Evolutionary conservation across 2,113 vertebrate species (phyloP).

Genomic region (Indicator indicator): DNA sequence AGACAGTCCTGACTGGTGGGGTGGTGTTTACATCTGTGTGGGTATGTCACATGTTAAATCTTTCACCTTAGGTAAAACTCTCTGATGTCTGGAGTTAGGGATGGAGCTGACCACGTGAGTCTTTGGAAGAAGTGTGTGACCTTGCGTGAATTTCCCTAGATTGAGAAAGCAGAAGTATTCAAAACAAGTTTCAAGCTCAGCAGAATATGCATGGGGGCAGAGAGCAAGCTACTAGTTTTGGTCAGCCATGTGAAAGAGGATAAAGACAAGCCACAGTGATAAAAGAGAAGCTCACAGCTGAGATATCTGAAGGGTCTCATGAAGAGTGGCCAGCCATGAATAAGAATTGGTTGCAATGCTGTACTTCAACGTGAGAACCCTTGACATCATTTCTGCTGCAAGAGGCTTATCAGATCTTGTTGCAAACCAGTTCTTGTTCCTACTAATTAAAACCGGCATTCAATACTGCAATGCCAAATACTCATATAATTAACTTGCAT

Average conservation of each 20-base stretch:
- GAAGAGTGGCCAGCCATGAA: background rate
- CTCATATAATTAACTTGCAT: conserved; percentile 3
- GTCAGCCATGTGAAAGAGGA: background rate
- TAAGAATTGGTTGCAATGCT: background rate
- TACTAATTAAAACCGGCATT: conserved; percentile 37
- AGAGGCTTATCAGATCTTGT: background rate
- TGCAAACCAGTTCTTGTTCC: background rate
- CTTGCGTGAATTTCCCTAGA: background rate
- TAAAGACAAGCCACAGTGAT: background rate
- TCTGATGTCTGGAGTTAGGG: background rate
- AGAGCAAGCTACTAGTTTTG: background rate
- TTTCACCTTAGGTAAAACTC: background rate
- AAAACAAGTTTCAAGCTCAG: background rate
- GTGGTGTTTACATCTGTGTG: background rate
- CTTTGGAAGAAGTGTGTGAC: background rate
- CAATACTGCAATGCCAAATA: background rate
- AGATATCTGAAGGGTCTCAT: background rate
- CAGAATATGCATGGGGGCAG: background rate
- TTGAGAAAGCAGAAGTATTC: background rate
- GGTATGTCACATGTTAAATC: background rate
- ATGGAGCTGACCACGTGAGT: background rate
- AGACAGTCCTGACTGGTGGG: background rate
- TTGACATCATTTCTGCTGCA: background rate
- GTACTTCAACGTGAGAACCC: background rate
- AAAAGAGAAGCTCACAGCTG: background rate